phyloP scores from a whole-genome alignment of 2,888 invertebrate genomes.

The Ditula angustiorana region DNA sequence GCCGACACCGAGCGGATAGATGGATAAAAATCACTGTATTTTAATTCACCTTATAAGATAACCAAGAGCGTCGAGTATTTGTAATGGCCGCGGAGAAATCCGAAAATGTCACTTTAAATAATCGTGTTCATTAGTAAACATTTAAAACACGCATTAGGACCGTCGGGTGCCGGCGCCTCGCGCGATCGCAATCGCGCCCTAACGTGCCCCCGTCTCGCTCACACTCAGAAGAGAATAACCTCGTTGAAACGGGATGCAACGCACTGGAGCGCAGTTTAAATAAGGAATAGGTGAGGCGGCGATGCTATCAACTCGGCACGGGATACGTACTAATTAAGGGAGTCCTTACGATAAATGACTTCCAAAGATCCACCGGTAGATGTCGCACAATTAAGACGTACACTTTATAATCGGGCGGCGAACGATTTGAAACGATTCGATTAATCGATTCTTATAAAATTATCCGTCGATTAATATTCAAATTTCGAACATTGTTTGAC shows the following conservation, averaged over 20 bases:
- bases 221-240: slow-evolving; percentile 37
- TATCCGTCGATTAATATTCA: slow-evolving; percentile 70
- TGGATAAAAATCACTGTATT: slow-evolving; percentile 52
- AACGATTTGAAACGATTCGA: slow-evolving; percentile 59
- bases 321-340: slow-evolving; percentile 81
- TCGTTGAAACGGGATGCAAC: slow-evolving; percentile 51
- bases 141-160: slow-evolving; percentile 83
- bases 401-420: slow-evolving; percentile 62
- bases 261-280: slow-evolving; percentile 48
- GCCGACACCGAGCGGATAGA: slow-evolving; percentile 45
- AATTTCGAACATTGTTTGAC: slow-evolving; percentile 69
- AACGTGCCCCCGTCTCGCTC: slow-evolving; percentile 62
- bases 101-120: slow-evolving; percentile 84
- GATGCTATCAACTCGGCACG: slow-evolving; percentile 74
- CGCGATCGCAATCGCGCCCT: slow-evolving; percentile 68
- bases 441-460: slow-evolving; percentile 65
- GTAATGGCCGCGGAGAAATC: slow-evolving; percentile 71
- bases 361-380: slow-evolving; percentile 53
- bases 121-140: slow-evolving; percentile 85
- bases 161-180: slow-evolving; percentile 80
- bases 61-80: slow-evolving; percentile 55
- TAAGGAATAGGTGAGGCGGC: slow-evolving; percentile 74
- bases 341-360: slow-evolving; percentile 57
- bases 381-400: slow-evolving; percentile 73
- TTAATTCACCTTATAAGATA: slow-evolving; percentile 52